Base-by-base conservation (phyloP, 1,140 invertebrate species). In the Adelges cooleyi region DNA sequence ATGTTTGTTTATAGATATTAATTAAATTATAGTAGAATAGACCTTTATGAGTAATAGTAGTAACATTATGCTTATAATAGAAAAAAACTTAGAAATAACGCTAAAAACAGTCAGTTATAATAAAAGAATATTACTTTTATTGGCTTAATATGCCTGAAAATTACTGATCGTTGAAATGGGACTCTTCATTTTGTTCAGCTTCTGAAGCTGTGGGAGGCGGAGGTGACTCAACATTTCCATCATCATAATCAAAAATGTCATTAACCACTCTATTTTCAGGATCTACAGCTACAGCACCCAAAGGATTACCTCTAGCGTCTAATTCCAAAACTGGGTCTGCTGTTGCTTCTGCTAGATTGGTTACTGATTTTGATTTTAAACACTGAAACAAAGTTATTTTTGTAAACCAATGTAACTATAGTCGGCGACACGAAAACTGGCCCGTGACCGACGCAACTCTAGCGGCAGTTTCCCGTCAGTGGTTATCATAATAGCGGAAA, bases 351-450 rank as follows among this genome's bases (percentile, higher is more conserved):
- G 90, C 91, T 38, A 95, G 77, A 77, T 95, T 95, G 3, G 92
- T 95, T 0, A 94, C 91, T 0, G 90, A 93, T 74, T 95, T 95
- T 0, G 90, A 92, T 75, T 94, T 94, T 11, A 95, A 90, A 73
- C 92, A 95, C 77, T 95, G 87, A 42, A 73, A 67, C 51, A 69
- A 46, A 68, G 65, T 68, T 15, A 23, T 23, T n/a, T 44, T 44
- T 44, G 62, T 69, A n/a, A 68, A 67, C 11, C 10, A 44, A 46
- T 50, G 20, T 54, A 33, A 33, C n/a, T n/a, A n/a, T n/a, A n/a
- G n/a, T n/a, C n/a, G n/a, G n/a, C n/a, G n/a, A n/a, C n/a, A n/a
- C n/a, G n/a, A n/a, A n/a, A n/a, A n/a, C n/a, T n/a, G n/a, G n/a
- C n/a, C n/a, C n/a, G n/a, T n/a, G n/a, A n/a, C n/a, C n/a, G n/a